Conservation (phyloP, 2,888 invertebrate genomes). For the Pachycephus smyrnensis region DNA sequence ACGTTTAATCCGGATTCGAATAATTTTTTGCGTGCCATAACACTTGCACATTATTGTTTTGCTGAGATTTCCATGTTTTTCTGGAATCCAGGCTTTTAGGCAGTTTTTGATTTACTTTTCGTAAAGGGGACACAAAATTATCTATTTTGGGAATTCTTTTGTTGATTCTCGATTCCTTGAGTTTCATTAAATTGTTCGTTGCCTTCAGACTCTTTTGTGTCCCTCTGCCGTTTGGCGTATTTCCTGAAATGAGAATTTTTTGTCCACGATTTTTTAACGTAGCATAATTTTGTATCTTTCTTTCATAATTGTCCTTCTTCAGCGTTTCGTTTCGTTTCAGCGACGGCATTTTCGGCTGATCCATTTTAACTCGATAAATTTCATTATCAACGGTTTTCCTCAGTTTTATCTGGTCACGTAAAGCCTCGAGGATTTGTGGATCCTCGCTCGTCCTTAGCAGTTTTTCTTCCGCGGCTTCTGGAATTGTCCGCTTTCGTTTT, state of each 20-base stretch:
- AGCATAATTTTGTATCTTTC: neutral
- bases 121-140: too few relatives aligned
- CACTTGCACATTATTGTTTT: conserved; percentile 4
- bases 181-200: too few relatives aligned
- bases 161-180: too few relatives aligned
- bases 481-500: neutral
- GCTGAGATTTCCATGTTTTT: neutral
- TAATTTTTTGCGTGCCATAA: conserved; percentile 22
- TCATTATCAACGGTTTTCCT: neutral
- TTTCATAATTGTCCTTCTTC: neutral
- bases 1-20: conserved; percentile 15
- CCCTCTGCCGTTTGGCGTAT: too few relatives aligned
- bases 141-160: too few relatives aligned
- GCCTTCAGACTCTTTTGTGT: too few relatives aligned
- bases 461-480: neutral
- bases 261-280: neutral
- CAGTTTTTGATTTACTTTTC: too few relatives aligned
- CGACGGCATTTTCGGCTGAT: neutral
- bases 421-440: neutral
- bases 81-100: too few relatives aligned
- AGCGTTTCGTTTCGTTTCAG: neutral
- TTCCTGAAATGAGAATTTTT: too few relatives aligned
- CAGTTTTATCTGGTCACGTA: neutral
- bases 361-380: neutral
- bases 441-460: neutral